A percentile compares a stretch with the other conserved stretches of the same genome.
These are phyloP conservation scores for Drosophila nasuta DNA, from an alignment of 1,140 invertebrate genomes.

Conservation along the genomic window DNA sequence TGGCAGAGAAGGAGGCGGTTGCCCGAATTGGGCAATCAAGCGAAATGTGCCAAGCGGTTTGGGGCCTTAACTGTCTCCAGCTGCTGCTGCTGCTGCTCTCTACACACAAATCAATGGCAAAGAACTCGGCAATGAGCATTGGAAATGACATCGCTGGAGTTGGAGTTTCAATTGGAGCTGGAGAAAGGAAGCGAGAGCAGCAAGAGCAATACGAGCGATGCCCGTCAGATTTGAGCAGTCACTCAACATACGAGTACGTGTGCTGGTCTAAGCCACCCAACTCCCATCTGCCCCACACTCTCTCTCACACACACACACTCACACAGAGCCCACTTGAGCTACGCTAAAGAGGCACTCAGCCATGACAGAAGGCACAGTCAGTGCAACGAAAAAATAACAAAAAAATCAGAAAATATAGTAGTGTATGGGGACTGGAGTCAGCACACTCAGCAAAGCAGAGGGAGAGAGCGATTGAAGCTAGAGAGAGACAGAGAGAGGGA, in stretches of 20 bases:
- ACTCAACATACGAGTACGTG: slow-evolving; percentile 47
- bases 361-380: slow-evolving; percentile 49
- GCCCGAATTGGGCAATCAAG: slow-evolving; percentile 78
- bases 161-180: not conserved
- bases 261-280: slow-evolving; percentile 9
- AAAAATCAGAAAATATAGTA: slow-evolving; percentile 5
- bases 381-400: slow-evolving; percentile 26
- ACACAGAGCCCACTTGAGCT: slow-evolving; percentile 43
- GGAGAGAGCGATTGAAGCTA: not conserved
- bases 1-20: slow-evolving; percentile 40
- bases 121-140: slow-evolving; percentile 63
- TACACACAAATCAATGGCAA: slow-evolving; percentile 62
- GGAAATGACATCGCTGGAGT: slow-evolving; percentile 42
- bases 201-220: slow-evolving; percentile 12
- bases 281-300: not conserved
- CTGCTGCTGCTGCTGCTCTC: slow-evolving; percentile 2
- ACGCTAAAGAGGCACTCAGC: slow-evolving; percentile 67
- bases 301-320: not conserved
- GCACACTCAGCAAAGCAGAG: not conserved
- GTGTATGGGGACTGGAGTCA: not conserved
- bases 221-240: slow-evolving; percentile 74
- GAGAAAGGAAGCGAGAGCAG: not conserved
- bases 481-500: slow-evolving; percentile 7
- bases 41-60: slow-evolving; percentile 65
- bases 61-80: slow-evolving; percentile 39